Percentiles rank a stretch among this genome's conserved stretches.
Evolutionary conservation across 2,888 invertebrate species (phyloP).

Genomic region (Orthonychiurus folsomi): DNA sequence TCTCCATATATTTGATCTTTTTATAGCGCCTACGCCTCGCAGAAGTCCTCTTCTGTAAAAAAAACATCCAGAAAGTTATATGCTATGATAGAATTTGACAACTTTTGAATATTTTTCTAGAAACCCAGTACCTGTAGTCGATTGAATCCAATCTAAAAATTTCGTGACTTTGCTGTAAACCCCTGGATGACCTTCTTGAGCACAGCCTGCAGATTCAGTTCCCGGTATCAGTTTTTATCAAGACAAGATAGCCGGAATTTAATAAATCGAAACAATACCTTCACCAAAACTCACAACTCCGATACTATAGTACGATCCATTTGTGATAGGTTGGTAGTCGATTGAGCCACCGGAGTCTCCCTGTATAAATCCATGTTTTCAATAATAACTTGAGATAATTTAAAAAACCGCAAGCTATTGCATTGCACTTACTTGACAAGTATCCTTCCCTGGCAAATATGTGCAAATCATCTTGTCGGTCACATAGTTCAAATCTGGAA

Average conservation of each 20-base stretch:
- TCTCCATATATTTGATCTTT: too few relatives aligned
- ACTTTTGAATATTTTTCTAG: background rate
- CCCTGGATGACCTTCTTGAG: conserved; percentile 20
- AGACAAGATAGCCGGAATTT: too few relatives aligned
- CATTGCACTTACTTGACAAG: conserved; percentile 25
- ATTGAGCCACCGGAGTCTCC: conserved; percentile 38
- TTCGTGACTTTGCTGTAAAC: conserved; percentile 30
- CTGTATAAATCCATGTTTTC: background rate
- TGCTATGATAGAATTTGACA: background rate
- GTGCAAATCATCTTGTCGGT: conserved; percentile 35
- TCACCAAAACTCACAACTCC: conserved; percentile 32
- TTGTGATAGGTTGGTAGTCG: conserved; percentile 24
- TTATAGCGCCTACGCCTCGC: conserved; percentile 3
- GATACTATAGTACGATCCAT: conserved; percentile 25
- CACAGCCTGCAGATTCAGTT: too few relatives aligned
- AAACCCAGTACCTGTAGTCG: background rate
- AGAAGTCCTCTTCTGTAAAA: conserved; percentile 1
- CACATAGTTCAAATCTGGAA: conserved; percentile 11
- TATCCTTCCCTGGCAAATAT: conserved; percentile 30
- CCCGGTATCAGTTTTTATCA: too few relatives aligned
- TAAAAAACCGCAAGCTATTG: too few relatives aligned
- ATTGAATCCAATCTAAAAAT: conserved; percentile 29
- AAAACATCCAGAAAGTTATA: too few relatives aligned
- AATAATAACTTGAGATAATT: background rate
- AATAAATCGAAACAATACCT: too few relatives aligned